Conservation (phyloP, 2,888 invertebrate species). For the Ypsolopha sequella region DNA sequence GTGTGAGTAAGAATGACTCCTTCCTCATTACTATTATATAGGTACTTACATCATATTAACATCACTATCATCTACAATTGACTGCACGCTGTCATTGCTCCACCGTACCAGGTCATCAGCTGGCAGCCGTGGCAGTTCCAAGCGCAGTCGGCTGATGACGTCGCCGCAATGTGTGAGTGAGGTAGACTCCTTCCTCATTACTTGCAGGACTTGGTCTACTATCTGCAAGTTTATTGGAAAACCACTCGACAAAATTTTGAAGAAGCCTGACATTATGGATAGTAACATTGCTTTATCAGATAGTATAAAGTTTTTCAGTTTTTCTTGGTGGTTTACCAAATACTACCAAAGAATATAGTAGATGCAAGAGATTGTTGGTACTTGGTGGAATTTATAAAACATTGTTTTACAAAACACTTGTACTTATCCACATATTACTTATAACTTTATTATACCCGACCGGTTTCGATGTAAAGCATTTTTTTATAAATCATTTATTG, state of each 20-base stretch:
- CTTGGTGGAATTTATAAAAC: too few relatives aligned
- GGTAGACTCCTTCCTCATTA: slow-evolving; percentile 41
- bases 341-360: neutral
- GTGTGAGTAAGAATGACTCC: too few relatives aligned
- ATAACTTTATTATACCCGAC: too few relatives aligned
- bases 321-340: neutral
- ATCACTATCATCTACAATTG: slow-evolving; percentile 52
- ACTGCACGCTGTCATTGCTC: slow-evolving; percentile 50
- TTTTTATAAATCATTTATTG: too few relatives aligned
- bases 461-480: too few relatives aligned
- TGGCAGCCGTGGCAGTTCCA: slow-evolving; percentile 40
- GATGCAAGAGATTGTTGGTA: too few relatives aligned
- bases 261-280: too few relatives aligned
- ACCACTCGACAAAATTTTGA: neutral
- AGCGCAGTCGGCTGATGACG: slow-evolving; percentile 39
- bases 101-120: slow-evolving; percentile 36
- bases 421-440: too few relatives aligned
- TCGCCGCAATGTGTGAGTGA: slow-evolving; percentile 49
- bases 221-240: slow-evolving; percentile 19
- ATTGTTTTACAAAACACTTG: too few relatives aligned
- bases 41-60: slow-evolving; percentile 54
- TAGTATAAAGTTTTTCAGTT: too few relatives aligned
- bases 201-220: slow-evolving; percentile 35
- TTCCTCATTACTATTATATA: neutral
- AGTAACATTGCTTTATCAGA: neutral